Base-by-base conservation (phyloP, 2,888 invertebrate species). In the Mimachlamys varia region DNA sequence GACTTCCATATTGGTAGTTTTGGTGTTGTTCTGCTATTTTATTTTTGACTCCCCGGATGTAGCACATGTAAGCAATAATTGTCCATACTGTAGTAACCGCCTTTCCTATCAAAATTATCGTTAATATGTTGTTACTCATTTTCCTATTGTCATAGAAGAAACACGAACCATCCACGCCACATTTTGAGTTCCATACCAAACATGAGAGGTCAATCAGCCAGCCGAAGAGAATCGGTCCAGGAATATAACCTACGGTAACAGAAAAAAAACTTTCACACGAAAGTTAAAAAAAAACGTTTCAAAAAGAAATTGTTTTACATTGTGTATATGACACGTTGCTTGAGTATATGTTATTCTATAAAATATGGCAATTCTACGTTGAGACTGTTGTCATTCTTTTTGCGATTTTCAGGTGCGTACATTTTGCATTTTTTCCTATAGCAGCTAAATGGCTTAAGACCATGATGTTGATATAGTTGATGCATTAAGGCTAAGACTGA, bases 131-230 rank as follows among this genome's bases (percentile, higher is more conserved):
- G 98, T 98, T 97, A 0, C 98, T 98, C 95, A 98, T 97, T 97
- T 98, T 91, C 49, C 94, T 98, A 98, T 98, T 98, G 95, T 98
- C 98, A 93, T 98, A 98, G 89, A 98, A 97, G 90, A 98, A 97
- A 95, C 98, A 98, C 12, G 98, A 98, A 0, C 98, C 98, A 88
- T 97, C 97, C 0, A 7, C 76, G 97, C 97, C 95, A 94, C 94
- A 96, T 90, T 92, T 95, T 91, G 92, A 94, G 94, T 99, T 99
- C 98, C 99, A 99, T 88, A 99, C 97, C 76, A 98, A 97, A 96
- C 99, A 99, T 0, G 99, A 98, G 33, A 98, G 98, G 97, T 99
- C 99, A 95, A 99, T 99, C 91, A 99, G 97, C 97, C 98, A 98
- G 7, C 99, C 99, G 97, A 99, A 99, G 89, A 99, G 97, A 93